Evolutionary conservation across 1,140 invertebrate genomes (phyloP).

Genomic region (Neotoxoptera formosana): DNA sequence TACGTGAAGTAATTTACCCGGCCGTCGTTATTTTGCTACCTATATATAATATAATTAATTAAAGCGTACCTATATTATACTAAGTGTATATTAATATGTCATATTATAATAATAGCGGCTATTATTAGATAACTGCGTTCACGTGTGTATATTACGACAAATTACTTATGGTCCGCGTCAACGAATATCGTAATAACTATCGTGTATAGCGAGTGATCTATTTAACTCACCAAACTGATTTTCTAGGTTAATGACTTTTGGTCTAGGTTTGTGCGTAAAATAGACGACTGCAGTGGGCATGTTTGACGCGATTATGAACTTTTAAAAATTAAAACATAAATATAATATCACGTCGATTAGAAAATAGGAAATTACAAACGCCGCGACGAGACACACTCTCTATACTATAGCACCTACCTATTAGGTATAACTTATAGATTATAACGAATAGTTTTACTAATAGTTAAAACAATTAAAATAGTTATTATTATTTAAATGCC

Average conservation of each 20-base stretch:
- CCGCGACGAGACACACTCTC: neutral
- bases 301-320: neutral
- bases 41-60: neutral
- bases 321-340: neutral
- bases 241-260: neutral
- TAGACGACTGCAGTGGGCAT: neutral
- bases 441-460: too few relatives aligned
- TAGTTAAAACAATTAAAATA: neutral
- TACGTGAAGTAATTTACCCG: neutral
- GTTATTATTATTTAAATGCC: neutral
- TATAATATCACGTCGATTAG: neutral
- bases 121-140: conserved; percentile 4
- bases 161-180: neutral
- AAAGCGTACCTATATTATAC: neutral
- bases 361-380: neutral
- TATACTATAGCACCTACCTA: neutral
- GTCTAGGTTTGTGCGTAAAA: neutral
- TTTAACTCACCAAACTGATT: neutral
- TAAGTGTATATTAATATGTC: neutral
- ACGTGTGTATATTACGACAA: neutral
- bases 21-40: too few relatives aligned
- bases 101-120: neutral
- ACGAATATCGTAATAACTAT: neutral
- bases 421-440: too few relatives aligned
- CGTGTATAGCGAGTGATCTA: neutral